A percentile compares a stretch with the other conserved stretches of the same genome.
These are phyloP conservation scores for Aurelia sp. DNA, from an alignment of 30 jellyfish, hydroid and myxozoan genomes.

Conservation along the genomic window DNA sequence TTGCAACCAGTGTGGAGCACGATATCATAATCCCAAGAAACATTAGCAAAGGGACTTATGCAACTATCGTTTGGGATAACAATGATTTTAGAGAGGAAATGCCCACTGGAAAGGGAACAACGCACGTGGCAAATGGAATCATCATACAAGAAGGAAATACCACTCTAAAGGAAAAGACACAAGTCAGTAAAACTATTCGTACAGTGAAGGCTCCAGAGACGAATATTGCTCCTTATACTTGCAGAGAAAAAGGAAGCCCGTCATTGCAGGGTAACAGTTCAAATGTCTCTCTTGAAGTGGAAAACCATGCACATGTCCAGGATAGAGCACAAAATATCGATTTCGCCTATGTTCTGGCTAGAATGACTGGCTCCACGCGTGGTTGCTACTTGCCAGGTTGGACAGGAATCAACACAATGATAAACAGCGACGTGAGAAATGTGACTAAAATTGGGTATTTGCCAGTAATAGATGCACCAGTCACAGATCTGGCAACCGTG, in stretches of 20 bases:
- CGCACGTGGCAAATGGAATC: slow-evolving; percentile 69
- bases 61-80: slow-evolving; percentile 45
- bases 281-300: slow-evolving; percentile 13
- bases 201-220: slow-evolving; percentile 44
- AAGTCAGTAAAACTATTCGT: slow-evolving; percentile 32
- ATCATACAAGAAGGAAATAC: slow-evolving; percentile 26
- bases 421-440: slow-evolving; percentile 19
- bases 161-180: slow-evolving; percentile 8
- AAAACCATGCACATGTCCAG: slow-evolving; percentile 23
- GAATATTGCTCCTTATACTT: slow-evolving; percentile 23
- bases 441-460: slow-evolving; percentile 39
- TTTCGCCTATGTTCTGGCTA: slow-evolving; percentile 20
- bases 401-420: slow-evolving; percentile 36
- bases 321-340: slow-evolving; percentile 10
- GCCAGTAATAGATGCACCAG: slow-evolving; percentile 56
- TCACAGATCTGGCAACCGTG: slow-evolving; percentile 58
- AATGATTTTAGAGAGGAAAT: slow-evolving; percentile 65
- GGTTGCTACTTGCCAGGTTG: slow-evolving; percentile 34
- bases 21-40: slow-evolving; percentile 48
- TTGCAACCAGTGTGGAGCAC: slow-evolving; percentile 23
- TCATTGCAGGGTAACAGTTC: slow-evolving; percentile 29
- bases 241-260: slow-evolving; percentile 42
- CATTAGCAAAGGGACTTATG: slow-evolving; percentile 24
- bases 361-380: not conserved
- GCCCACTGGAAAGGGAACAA: slow-evolving; percentile 57